Evolutionary conservation across 2,797 vertebrate species (phyloP).

Genomic region (Phrynocephalus forsythii): DNA sequence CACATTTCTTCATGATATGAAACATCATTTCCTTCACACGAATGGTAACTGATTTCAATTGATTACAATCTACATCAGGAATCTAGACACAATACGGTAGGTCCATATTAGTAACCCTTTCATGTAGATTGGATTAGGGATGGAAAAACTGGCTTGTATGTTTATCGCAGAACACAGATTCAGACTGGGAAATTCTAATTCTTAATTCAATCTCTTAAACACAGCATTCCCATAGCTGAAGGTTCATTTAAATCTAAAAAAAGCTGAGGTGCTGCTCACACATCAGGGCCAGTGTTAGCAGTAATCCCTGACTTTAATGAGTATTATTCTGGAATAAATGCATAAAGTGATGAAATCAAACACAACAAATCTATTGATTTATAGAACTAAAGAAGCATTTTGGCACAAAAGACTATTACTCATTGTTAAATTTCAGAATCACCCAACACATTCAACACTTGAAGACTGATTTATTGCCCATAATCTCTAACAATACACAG

Average conservation of each 20-base stretch:
- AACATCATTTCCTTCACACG: constrained; percentile 19
- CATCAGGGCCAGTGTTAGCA: not conserved
- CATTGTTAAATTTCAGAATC: constrained; percentile 45
- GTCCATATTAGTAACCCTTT: too few relatives aligned
- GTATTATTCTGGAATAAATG: not conserved
- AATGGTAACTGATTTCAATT: constrained; percentile 42
- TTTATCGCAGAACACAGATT: too few relatives aligned
- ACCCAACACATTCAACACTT: not conserved
- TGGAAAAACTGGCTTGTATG: too few relatives aligned
- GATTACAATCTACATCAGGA: constrained; percentile 1
- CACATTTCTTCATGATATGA: constrained; percentile 1
- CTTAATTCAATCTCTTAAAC: too few relatives aligned
- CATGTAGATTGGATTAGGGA: too few relatives aligned
- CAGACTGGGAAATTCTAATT: too few relatives aligned
- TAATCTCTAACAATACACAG: constrained; percentile 35
- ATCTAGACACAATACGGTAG: constrained; percentile 4
- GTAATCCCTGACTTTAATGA: not conserved
- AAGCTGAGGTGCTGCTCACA: not conserved
- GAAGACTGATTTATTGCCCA: constrained; percentile 48
- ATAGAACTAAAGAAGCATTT: not conserved
- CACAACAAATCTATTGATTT: constrained; percentile 38
- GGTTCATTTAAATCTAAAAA: not conserved
- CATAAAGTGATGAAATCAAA: constrained; percentile 3
- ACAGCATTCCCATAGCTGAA: not conserved
- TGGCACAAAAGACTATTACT: constrained; percentile 42